Percentiles rank a stretch among this genome's conserved stretches.
Evolutionary conservation across 1,140 invertebrate species (phyloP).

Genomic region (Cotesia typhae): DNA sequence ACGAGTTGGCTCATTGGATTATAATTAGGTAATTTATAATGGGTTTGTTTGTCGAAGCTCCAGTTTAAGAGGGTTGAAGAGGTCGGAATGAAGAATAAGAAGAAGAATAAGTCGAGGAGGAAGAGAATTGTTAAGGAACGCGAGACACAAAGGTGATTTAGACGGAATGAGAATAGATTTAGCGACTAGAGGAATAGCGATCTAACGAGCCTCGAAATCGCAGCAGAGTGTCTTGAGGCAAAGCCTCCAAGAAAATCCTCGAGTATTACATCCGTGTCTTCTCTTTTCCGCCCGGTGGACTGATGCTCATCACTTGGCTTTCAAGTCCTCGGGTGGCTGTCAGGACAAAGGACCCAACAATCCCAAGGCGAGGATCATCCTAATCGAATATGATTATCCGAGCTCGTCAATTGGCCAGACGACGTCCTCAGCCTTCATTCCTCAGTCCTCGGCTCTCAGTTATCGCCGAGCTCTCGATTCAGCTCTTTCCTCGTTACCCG

Average conservation of each 20-base stretch:
- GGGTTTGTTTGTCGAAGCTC: conserved; percentile 41
- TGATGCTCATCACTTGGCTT: conserved; percentile 16
- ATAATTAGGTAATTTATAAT: conserved; percentile 63
- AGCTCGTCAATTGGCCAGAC: conserved; percentile 50
- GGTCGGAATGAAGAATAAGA: conserved; percentile 27
- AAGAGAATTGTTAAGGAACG: conserved; percentile 23
- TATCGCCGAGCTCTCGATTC: background rate
- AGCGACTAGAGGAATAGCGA: no score
- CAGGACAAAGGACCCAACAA: conserved; percentile 57
- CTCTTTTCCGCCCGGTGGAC: background rate
- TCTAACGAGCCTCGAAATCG: conserved; percentile 1
- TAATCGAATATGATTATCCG: conserved; percentile 61
- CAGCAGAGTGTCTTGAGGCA: conserved; percentile 4
- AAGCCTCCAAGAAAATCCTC: conserved; percentile 4
- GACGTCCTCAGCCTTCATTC: background rate
- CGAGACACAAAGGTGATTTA: conserved; percentile 52
- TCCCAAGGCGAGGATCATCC: conserved; percentile 51
- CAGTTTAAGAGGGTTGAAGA: conserved; percentile 30
- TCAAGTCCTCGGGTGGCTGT: conserved; percentile 18
- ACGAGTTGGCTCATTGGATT: conserved; percentile 44
- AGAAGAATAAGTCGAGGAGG: conserved; percentile 35
- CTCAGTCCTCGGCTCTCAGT: background rate
- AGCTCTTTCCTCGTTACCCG: background rate
- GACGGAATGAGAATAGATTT: conserved; percentile 29
- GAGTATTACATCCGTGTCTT: conserved; percentile 28